phyloP scores from a whole-genome alignment of 2,113 vertebrate species.

The Hyperopisus bebe region DNA sequence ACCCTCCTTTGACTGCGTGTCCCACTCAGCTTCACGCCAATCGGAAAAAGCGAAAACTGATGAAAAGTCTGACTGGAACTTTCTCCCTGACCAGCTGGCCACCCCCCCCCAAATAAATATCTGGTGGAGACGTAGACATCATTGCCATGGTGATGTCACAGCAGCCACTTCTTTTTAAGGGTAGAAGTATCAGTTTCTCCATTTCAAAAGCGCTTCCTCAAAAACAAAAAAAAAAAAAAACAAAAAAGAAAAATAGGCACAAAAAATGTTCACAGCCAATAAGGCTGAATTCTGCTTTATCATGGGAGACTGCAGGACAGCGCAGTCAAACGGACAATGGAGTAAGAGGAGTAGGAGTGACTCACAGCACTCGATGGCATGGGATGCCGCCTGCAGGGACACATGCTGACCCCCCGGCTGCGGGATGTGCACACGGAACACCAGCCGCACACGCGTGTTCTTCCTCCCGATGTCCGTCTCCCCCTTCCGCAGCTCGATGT shows the following conservation, averaged over 20 bases:
- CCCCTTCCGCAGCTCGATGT: constrained; percentile 94
- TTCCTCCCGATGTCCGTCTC: constrained; percentile 96
- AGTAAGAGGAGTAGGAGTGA: neutral
- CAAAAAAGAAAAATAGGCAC: neutral
- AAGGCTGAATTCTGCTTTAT: neutral
- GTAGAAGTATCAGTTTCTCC: neutral
- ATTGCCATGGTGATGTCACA: neutral
- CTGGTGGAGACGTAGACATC: neutral
- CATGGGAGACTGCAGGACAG: neutral
- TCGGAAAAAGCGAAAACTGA: neutral
- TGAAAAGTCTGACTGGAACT: neutral
- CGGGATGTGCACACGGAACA: constrained; percentile 88
- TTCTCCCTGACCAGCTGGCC: neutral
- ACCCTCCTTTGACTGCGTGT: neutral
- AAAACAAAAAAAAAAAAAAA: neutral
- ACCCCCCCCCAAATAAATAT: neutral
- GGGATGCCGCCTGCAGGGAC: constrained; percentile 85
- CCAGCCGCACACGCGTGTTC: constrained; percentile 89
- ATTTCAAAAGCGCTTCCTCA: neutral
- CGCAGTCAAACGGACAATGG: neutral
- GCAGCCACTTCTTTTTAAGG: neutral
- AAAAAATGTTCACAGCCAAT: neutral
- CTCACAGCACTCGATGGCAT: constrained; percentile 97
- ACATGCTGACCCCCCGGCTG: constrained; percentile 76
- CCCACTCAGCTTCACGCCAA: neutral